Evolutionary conservation across 2,797 vertebrate species (phyloP).

Genomic region (Onychomys leucogaster): DNA sequence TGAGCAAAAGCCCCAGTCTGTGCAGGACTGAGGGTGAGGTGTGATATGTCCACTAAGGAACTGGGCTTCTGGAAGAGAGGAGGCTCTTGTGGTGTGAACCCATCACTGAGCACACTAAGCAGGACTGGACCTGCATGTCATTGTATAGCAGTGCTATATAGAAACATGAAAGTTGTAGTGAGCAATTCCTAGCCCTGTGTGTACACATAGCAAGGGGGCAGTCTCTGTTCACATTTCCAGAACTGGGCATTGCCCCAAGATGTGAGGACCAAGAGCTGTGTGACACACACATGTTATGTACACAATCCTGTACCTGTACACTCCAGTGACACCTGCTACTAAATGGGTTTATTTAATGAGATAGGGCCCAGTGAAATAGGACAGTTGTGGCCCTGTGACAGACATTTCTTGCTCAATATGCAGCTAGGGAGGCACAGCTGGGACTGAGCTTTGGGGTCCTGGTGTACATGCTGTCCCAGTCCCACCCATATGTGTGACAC

Average conservation of each 20-base stretch:
- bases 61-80: neutral
- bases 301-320: neutral
- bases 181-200: neutral
- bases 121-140: neutral
- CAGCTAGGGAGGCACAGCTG: neutral
- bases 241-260: no score
- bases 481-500: neutral
- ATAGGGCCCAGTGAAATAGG: neutral
- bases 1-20: neutral
- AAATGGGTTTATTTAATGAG: neutral
- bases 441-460: neutral
- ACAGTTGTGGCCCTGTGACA: neutral
- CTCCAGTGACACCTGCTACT: neutral
- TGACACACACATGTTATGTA: neutral
- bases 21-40: neutral
- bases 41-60: rapidly evolving
- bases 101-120: no score
- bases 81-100: neutral
- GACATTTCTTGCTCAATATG: neutral
- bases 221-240: neutral
- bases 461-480: neutral
- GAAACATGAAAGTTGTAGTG: neutral
- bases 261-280: neutral
- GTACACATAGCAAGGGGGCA: neutral
- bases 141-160: neutral